Evolutionary conservation across 1,140 invertebrate species (phyloP).

Genomic region (Drosophila kurseongensis): DNA sequence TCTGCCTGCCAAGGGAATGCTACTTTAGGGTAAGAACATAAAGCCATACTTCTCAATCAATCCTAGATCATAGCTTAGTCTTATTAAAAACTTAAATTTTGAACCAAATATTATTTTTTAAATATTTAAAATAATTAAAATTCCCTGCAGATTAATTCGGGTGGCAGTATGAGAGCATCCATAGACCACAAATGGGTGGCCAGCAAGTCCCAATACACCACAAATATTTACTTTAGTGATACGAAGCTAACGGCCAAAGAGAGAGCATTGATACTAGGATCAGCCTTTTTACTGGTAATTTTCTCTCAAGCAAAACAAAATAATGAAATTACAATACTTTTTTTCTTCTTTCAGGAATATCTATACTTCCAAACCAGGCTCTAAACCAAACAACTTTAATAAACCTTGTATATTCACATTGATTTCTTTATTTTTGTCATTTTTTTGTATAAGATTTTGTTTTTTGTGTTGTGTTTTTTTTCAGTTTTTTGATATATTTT

Average conservation of each 20-base stretch:
- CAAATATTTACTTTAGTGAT: constrained; percentile 85
- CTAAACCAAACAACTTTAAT: constrained; percentile 20
- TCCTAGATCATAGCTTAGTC: too few species aligned
- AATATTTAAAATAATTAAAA: too few species aligned
- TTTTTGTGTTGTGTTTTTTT: constrained; percentile 40
- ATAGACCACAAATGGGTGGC: constrained; percentile 86
- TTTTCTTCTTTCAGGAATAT: constrained; percentile 68
- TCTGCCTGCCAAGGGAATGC: constrained; percentile 83
- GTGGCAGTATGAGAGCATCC: constrained; percentile 84
- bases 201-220: constrained; percentile 85
- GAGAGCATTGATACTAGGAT: constrained; percentile 85
- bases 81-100: too few species aligned
- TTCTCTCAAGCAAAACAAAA: too few species aligned
- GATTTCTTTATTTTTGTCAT: constrained; percentile 78
- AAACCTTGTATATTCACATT: constrained; percentile 65
- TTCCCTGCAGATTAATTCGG: constrained; percentile 68
- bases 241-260: constrained; percentile 81
- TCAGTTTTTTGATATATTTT: constrained; percentile 77
- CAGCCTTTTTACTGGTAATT: constrained; percentile 85
- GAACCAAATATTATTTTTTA: too few species aligned
- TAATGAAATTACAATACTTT: background rate
- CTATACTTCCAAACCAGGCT: constrained; percentile 78
- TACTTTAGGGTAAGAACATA: constrained; percentile 84
- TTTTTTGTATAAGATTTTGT: constrained; percentile 62
- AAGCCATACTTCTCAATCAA: too few species aligned